Percentiles rank a stretch among this genome's conserved stretches.
Conservation (phyloP, 2,797 vertebrate species). For the Micromesistius poutassou region DNA sequence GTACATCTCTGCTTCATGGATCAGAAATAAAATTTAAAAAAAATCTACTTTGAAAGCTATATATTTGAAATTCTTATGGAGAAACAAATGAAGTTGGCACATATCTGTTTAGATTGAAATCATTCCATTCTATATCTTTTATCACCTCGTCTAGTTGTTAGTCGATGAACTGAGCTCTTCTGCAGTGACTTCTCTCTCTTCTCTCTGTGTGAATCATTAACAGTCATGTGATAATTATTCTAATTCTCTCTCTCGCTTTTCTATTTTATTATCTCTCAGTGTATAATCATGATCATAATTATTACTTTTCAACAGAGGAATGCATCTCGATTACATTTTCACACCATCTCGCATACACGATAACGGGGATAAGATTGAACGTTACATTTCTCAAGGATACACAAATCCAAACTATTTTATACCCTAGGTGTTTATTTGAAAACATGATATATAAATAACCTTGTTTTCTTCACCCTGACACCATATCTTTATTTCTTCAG, state of each 20-base stretch:
- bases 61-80: not conserved
- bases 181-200: not conserved
- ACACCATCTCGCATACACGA: not conserved
- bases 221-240: not conserved
- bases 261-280: not conserved
- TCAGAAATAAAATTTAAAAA: not conserved
- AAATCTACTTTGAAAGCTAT: not conserved
- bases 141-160: not conserved
- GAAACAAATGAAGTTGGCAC: not conserved
- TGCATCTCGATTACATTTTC: not conserved
- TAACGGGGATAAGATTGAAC: not conserved
- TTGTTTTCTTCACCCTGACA: not conserved
- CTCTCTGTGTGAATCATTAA: not conserved
- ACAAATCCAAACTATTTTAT: not conserved
- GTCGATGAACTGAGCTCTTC: not conserved
- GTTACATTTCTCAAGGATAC: not conserved
- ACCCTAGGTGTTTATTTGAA: not conserved
- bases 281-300: not conserved
- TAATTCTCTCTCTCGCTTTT: not conserved
- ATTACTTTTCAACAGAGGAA: not conserved
- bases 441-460: not conserved
- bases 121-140: not conserved
- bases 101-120: not conserved
- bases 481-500: not conserved
- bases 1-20: not conserved